Evolutionary conservation across 1,140 invertebrate genomes (phyloP).

Genomic region (Scaptomyza pallida): DNA sequence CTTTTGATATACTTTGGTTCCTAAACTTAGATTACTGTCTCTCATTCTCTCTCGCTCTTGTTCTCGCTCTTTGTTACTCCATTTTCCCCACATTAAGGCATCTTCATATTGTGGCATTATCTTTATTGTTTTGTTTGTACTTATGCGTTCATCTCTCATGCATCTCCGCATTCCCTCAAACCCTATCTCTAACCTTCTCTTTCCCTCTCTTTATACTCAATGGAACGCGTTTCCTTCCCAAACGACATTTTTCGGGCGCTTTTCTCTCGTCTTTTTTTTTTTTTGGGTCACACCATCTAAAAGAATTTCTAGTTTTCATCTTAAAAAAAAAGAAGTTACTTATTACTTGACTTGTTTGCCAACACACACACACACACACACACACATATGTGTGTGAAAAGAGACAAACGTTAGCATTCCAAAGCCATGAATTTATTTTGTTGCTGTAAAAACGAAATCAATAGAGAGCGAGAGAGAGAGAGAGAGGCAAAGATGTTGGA

Average conservation of each 20-base stretch:
- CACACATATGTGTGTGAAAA: conserved; percentile 20
- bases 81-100: not conserved
- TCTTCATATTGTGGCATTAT: not conserved
- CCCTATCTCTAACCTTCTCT: not conserved
- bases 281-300: conserved; percentile 66
- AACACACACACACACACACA: conserved; percentile 31
- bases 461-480: conserved; percentile 37
- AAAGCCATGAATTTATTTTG: conserved; percentile 46
- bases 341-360: conserved; percentile 35
- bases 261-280: conserved; percentile 47
- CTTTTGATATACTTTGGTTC: no score
- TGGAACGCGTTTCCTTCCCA: not conserved
- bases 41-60: not conserved
- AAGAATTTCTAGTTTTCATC: conserved; percentile 75
- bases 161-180: not conserved
- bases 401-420: conserved; percentile 53
- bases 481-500: conserved; percentile 12
- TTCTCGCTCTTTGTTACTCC: not conserved
- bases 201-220: not conserved
- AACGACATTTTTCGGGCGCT: not conserved
- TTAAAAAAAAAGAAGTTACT: conserved; percentile 43
- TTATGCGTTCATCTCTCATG: not conserved
- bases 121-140: not conserved
- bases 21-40: no score
- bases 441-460: conserved; percentile 60